phyloP scores from a whole-genome alignment of 2,888 invertebrate species.

The Apotomis betuletana region DNA sequence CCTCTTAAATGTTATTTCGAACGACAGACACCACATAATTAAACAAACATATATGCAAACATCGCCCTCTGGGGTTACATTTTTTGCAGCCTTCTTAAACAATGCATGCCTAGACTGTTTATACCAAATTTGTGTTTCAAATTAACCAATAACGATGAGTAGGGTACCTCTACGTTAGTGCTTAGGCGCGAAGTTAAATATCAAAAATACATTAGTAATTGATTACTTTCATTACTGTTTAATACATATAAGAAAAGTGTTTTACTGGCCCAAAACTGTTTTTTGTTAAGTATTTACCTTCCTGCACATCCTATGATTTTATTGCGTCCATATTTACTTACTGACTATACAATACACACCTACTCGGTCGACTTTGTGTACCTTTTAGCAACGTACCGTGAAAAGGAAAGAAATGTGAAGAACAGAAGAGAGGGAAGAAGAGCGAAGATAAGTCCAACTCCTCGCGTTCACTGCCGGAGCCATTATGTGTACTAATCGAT shows the following conservation, averaged over 20 bases:
- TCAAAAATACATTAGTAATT: too few relatives aligned
- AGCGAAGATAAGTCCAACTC: conserved; percentile 85
- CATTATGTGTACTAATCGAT: conserved; percentile 90
- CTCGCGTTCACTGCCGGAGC: conserved; percentile 98
- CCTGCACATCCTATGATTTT: too few relatives aligned
- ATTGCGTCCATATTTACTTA: too few relatives aligned
- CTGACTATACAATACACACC: too few relatives aligned
- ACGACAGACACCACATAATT: too few relatives aligned
- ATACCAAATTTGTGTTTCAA: neutral
- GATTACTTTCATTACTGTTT: too few relatives aligned
- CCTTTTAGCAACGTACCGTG: neutral
- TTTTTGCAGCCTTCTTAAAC: neutral
- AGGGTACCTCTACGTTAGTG: neutral
- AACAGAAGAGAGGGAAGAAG: conserved; percentile 48
- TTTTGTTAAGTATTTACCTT: too few relatives aligned
- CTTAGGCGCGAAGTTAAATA: neutral
- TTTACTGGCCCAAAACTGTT: too few relatives aligned
- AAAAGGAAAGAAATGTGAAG: conserved; percentile 34
- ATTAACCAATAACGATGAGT: neutral
- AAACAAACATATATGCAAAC: conserved; percentile 9
- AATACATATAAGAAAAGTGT: too few relatives aligned
- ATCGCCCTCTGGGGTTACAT: neutral
- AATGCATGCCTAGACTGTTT: conserved; percentile 4
- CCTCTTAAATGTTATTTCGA: neutral
- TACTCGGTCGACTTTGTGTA: too few relatives aligned